Base-by-base conservation (phyloP, 2,888 invertebrate species). In the Archips crataeganus region DNA sequence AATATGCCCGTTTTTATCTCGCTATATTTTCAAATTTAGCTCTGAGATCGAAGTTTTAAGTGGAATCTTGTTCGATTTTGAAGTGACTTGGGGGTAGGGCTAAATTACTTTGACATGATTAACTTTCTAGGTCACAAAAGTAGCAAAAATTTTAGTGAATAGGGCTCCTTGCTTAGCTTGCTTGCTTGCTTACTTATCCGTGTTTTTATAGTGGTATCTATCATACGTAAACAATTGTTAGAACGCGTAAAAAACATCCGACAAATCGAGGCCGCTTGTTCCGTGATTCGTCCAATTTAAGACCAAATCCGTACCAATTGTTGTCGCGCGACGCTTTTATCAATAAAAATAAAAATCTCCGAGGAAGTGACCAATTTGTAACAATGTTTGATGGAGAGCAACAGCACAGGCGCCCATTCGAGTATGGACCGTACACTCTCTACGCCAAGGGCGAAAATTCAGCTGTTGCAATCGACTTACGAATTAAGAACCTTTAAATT, bases 271-370 rank as follows among this genome's bases (percentile, higher is more conserved):
- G 67, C 70, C 74, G 69, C 63, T 51, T 69, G 73, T 60, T 75
- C 74, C 74, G 83, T 87, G 86, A 86, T 88, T 87, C 86, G 84
- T 80, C 85, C 89, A 90, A 92, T 90, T 89, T 88, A 88, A 83
- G 87, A 87, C 85, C 85, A 92, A 92, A 92, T 91, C 91, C 88
- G 88, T 85, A 89, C 86, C 91, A 91, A 92, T 93, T 92, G 92
- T 89, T 84, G 87, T 84, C 85, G 82, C 71, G 84, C 84, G 86
- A 86, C 87, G 90, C 87, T 90, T 90, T 92, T 92, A 89, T 92
- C 92, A 93, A 93, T 92, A 91, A 92, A 92, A 92, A 93, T 91
- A 93, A 91, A 93, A 92, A 91, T 91, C 87, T 85, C 85, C 85
- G 86, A 91, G 93, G 93, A 93, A 90, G 93, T 90, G 80, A 85